These are phyloP conservation scores for Oophaga pumilio DNA, from an alignment of 2,113 vertebrate species.

Conservation along the genomic window DNA sequence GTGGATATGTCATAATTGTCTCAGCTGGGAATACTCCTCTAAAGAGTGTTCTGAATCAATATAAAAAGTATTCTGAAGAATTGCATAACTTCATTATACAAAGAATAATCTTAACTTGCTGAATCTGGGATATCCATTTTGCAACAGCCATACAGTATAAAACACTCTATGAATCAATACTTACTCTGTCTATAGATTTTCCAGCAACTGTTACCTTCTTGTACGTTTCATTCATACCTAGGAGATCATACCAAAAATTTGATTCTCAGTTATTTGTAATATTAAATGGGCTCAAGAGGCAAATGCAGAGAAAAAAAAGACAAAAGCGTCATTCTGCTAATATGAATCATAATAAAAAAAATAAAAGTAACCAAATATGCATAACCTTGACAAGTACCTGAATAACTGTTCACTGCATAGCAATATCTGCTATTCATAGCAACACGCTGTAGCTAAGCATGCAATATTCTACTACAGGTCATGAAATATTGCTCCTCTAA, in stretches of 20 bases:
- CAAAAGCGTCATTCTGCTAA: background rate
- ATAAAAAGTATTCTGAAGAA: background rate
- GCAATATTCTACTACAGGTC: background rate
- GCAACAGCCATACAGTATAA: background rate
- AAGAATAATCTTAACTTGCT: background rate
- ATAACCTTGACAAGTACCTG: background rate
- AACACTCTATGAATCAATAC: background rate
- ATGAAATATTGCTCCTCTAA: background rate
- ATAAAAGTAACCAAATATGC: background rate
- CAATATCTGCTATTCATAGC: constrained; percentile 8
- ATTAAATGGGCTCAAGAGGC: background rate
- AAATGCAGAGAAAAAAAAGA: background rate
- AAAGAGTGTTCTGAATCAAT: background rate
- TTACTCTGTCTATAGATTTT: background rate
- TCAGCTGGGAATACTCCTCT: background rate
- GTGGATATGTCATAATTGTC: too few relatives aligned
- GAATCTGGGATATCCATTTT: background rate
- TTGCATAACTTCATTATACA: background rate
- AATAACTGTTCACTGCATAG: background rate
- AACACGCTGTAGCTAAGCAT: background rate
- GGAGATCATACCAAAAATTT: background rate
- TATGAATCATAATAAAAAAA: background rate
- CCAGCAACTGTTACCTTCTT: background rate
- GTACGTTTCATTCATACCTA: background rate
- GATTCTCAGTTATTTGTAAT: background rate